Percentiles rank a stretch among this genome's conserved stretches.
These are phyloP conservation scores for Diglossa cyanea DNA, from an alignment of 2,797 vertebrate genomes.

Conservation along the genomic window DNA sequence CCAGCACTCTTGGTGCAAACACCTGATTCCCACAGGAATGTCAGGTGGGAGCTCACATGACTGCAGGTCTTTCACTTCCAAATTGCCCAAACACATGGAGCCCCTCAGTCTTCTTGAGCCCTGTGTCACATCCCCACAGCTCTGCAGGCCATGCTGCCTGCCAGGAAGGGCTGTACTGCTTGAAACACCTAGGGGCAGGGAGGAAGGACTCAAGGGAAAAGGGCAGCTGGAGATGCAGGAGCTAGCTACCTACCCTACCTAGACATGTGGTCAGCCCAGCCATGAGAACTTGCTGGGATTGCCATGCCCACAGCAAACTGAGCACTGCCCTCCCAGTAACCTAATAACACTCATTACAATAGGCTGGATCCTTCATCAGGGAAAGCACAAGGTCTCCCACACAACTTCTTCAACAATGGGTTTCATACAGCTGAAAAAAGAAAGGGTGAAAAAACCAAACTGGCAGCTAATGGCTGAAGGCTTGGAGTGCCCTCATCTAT, in stretches of 20 bases:
- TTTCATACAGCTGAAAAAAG: background rate
- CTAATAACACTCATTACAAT: background rate
- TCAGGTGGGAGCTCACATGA: background rate
- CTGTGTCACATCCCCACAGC: background rate
- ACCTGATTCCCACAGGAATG: background rate
- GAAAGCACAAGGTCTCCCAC: background rate
- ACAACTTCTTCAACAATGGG: background rate
- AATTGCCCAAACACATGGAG: background rate
- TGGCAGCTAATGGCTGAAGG: background rate
- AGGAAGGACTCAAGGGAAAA: background rate
- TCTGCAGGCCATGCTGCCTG: background rate
- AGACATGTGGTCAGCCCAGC: accelerated
- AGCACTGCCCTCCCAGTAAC: background rate
- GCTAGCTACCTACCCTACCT: background rate
- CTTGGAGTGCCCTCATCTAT: background rate
- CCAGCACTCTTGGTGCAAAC: background rate
- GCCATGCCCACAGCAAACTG: background rate
- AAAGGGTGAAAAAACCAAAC: background rate
- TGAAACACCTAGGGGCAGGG: background rate
- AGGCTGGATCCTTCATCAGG: background rate
- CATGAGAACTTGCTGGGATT: background rate
- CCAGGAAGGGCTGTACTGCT: background rate
- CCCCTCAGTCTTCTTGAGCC: background rate
- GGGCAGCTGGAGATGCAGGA: background rate
- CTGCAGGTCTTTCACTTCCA: background rate